phyloP scores from a whole-genome alignment of 53 echinoderm and acorn worm species.

The Patiria pectinifera region DNA sequence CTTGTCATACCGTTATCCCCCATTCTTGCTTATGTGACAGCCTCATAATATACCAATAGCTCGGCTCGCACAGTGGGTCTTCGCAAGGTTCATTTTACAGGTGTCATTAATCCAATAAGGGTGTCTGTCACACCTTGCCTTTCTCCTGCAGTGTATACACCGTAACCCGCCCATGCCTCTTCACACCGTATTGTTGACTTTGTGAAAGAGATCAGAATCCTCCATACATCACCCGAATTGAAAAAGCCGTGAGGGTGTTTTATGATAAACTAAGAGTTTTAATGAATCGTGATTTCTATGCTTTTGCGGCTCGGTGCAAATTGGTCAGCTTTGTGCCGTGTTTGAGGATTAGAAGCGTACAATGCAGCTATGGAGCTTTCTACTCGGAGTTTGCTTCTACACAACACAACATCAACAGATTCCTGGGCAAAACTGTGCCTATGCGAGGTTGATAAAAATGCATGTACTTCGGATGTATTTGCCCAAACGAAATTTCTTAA shows the following conservation, averaged over 20 bases:
- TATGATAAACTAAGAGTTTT: neutral
- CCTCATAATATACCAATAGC: neutral
- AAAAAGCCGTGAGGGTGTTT: neutral
- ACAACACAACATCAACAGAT: too few relatives aligned
- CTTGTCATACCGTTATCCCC: neutral
- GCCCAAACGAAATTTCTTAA: too few relatives aligned
- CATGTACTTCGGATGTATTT: too few relatives aligned
- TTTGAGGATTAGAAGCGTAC: neutral
- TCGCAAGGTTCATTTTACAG: neutral
- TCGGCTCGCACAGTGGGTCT: neutral
- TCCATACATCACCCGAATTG: neutral
- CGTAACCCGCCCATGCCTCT: neutral
- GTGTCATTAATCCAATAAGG: constrained; percentile 51
- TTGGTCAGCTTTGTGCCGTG: constrained; percentile 11
- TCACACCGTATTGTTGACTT: constrained; percentile 48
- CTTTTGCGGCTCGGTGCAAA: constrained; percentile 33
- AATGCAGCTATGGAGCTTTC: neutral
- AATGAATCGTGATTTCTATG: neutral
- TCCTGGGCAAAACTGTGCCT: too few relatives aligned
- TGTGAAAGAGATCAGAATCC: constrained; percentile 5
- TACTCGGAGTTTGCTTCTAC: too few relatives aligned
- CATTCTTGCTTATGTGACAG: neutral
- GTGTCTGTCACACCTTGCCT: constrained; percentile 25
- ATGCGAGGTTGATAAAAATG: too few relatives aligned
- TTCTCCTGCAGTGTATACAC: neutral